Base-by-base conservation (phyloP, 2,113 vertebrate genomes). In the Sturnus vulgaris region DNA sequence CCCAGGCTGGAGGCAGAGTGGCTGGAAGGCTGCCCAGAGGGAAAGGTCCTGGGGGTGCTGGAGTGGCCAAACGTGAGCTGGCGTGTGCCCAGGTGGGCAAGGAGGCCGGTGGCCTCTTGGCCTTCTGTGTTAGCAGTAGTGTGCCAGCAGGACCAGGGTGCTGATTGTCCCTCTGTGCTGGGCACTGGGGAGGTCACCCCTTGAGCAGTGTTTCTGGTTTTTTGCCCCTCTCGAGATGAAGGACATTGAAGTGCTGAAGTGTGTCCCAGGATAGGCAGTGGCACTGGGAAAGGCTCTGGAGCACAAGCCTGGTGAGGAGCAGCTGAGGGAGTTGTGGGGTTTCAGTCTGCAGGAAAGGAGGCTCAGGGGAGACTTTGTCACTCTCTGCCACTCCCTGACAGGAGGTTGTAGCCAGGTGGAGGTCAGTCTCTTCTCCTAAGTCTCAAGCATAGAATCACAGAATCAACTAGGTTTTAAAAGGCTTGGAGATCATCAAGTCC, bases 241-340 rank as follows among this genome's bases (percentile, higher is more conserved):
- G 7, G 27, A 28, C 19, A 10, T 4, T n/a, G 23, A 39, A 14
- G 7, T 55, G 6, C 1, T n/a, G 18, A 13, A 12, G 10, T 0
- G 0, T 37, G 7, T 39, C 28, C 2, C 2, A 3, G 11, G 7
- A 18, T 5, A 5, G 11, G 7, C 11, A 18, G 4, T 0, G 0
- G 22, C 6, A 13, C 11, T 39, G 23, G 18, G 22, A 37, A 47
- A 9, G 12, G 11, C 2, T 39, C 6, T n/a, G 23, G 23, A 24
- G 10, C 6, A 16, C 7, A 1, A 30, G 35, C 5, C 8, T 49
- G 4, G 8, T 13, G 20, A 24, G 8, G 20, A 57, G 8, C 4
- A 24, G 2, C 5, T 35, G 10, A 20, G 20, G 15, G 20, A 20
- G 10, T 10, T 57, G 10, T 19, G 8, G 10, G 10, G 42, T 28